Evolutionary conservation across 2,797 vertebrate genomes (phyloP).

Genomic region (Cossypha caffra): DNA sequence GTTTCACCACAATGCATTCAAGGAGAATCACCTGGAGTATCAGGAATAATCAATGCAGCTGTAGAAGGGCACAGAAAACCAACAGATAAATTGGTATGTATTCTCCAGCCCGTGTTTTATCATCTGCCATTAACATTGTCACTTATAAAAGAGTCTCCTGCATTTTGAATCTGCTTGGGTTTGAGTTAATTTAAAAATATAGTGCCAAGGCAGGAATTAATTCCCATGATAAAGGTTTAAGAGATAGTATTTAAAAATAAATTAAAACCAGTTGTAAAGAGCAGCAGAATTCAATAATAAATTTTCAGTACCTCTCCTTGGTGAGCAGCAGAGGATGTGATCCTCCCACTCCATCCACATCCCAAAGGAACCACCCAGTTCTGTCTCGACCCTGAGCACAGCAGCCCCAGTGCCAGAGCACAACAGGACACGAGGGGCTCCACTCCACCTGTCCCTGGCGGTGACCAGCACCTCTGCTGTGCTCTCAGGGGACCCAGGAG

Average conservation of each 20-base stretch:
- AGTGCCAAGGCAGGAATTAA: not conserved
- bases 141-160: not conserved
- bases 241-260: not conserved
- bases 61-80: not conserved
- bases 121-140: not conserved
- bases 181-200: not conserved
- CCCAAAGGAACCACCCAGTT: not conserved
- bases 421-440: not conserved
- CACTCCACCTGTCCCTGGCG: rapidly evolving
- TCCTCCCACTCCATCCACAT: not conserved
- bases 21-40: not conserved
- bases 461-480: not conserved
- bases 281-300: not conserved
- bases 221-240: not conserved
- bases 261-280: not conserved
- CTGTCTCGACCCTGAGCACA: rapidly evolving
- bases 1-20: not conserved
- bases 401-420: not conserved
- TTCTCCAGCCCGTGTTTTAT: not conserved
- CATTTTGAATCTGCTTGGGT: not conserved
- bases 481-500: rapidly evolving
- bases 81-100: not conserved
- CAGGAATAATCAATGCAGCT: not conserved
- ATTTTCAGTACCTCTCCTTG: not conserved
- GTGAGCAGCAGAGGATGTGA: not conserved